Evolutionary conservation across 2,888 invertebrate genomes (phyloP), one percentile per base, ranked within the genome.

Genomic region (Entomobrya multifasciata): DNA sequence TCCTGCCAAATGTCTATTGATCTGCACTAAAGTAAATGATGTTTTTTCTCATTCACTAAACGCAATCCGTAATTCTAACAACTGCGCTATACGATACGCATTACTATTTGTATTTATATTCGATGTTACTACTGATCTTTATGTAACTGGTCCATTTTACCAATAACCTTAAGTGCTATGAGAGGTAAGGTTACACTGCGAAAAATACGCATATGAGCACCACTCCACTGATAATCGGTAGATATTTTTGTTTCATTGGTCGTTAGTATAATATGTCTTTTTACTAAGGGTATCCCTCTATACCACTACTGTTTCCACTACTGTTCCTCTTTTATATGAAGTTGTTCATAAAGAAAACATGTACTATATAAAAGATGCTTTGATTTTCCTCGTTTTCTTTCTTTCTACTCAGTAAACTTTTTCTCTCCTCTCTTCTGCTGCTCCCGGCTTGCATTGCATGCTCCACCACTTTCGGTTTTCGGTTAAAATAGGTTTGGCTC

Each of bases 401-500:
- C 30, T 49, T 30, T 62, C n/a, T 41, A 60, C 72, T 20, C 22
- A 49, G 36, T 3, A 8, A 60, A n/a, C 67, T 25, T 52, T 49
- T 49, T 25, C 74, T 74, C 27, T 49, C n/a, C 27, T 25, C 74
- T 74, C 52, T 52, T 30, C n/a, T 15, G 5, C 52, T 44, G 41
- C 60, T 74, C 15, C 4, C 22, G 57, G 57, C 55, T 77, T 57
- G 36, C 22, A 22, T 83, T 67, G 67, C 83, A 83, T 74, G 67
- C 83, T 83, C 76, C 76, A 60, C 36, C 83, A 76, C 76, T 83
- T 76, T 76, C 76, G 20, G 41, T 79, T 77, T 77, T 57, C 57
- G 22, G 74, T 41, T 49, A 57, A 57, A 57, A 67, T 70, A 80
- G 67, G 30, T 67, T 81, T 67, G 52, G 22, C 52, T 80, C 52